A percentile compares a stretch with the other conserved stretches of the same genome.
Conservation (phyloP, 92 coral and sea anemone species). For the Phenganax marumi region DNA sequence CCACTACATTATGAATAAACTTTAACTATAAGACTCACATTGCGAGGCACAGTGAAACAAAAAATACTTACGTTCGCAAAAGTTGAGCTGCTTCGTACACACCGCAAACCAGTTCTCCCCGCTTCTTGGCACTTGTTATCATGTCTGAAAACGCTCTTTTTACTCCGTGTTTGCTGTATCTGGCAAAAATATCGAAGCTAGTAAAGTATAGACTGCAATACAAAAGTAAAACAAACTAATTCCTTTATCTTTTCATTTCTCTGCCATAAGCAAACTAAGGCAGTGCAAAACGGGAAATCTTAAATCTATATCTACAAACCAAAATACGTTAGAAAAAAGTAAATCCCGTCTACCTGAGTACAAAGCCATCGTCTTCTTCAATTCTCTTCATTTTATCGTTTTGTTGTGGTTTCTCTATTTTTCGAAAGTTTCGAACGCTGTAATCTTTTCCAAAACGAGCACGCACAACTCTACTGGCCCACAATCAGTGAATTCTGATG, state of each 20-base stretch:
- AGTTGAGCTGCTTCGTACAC: conserved; percentile 34
- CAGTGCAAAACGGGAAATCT: neutral
- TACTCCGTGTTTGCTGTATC: conserved; percentile 21
- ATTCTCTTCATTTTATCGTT: conserved; percentile 30
- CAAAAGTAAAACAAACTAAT: too few species aligned
- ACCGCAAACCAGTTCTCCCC: conserved; percentile 31
- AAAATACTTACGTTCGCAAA: conserved; percentile 28
- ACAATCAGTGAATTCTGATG: neutral
- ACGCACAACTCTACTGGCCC: neutral
- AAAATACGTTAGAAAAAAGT: neutral
- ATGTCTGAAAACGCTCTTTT: conserved; percentile 42
- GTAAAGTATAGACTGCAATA: too few species aligned
- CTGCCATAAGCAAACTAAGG: neutral
- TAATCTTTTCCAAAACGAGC: neutral
- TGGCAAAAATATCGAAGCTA: neutral
- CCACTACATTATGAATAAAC: neutral
- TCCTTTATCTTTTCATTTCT: neutral
- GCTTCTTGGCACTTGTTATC: conserved; percentile 25
- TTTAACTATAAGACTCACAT: neutral
- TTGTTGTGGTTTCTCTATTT: neutral
- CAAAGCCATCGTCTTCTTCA: conserved; percentile 32
- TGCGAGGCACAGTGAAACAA: neutral
- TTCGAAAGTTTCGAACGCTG: neutral
- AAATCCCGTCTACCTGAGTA: conserved; percentile 21
- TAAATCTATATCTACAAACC: neutral